These are phyloP conservation scores for Malurus melanocephalus DNA, from an alignment of 2,113 vertebrate genomes.

Conservation along the genomic window DNA sequence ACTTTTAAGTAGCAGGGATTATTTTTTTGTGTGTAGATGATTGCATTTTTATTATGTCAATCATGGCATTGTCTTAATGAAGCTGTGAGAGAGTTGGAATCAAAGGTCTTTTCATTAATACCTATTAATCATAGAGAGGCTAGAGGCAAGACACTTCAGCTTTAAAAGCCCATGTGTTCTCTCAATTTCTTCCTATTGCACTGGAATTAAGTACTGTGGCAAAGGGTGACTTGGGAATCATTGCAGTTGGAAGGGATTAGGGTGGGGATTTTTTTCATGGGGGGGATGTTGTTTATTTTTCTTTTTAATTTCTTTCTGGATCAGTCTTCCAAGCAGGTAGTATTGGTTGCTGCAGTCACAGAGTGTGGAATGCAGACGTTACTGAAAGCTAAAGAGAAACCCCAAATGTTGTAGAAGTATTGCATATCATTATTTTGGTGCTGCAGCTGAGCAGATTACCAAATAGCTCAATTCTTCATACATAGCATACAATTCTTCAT, in stretches of 20 bases:
- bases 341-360: neutral
- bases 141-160: neutral
- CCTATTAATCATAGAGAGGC: neutral
- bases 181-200: neutral
- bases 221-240: neutral
- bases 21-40: neutral
- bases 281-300: accelerated
- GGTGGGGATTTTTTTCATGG: neutral
- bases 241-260: neutral
- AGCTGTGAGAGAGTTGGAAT: neutral
- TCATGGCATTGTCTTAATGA: neutral
- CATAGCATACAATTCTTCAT: neutral
- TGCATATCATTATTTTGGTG: neutral
- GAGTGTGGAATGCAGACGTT: neutral
- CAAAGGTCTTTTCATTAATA: constrained; percentile 13
- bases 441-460: neutral
- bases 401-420: neutral
- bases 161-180: neutral
- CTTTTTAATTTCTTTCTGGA: neutral
- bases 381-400: neutral
- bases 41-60: neutral
- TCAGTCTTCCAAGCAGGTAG: neutral
- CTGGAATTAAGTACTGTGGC: neutral
- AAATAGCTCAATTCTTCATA: neutral
- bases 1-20: neutral